These are phyloP conservation scores for Ascidia mentula DNA, from an alignment of 23 tunicate genomes.

Conservation along the genomic window DNA sequence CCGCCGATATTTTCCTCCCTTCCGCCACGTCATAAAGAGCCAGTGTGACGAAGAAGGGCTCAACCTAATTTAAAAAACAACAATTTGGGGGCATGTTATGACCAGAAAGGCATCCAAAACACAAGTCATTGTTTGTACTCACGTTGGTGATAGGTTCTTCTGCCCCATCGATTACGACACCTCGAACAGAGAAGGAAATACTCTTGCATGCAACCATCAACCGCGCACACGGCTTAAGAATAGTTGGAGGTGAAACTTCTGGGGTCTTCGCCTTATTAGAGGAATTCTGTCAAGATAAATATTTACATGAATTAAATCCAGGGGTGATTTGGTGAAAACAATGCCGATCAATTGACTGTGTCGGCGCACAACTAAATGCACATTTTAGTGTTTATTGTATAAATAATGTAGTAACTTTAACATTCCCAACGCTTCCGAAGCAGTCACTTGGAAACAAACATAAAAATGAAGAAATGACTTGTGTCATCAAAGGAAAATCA, in stretches of 20 bases:
- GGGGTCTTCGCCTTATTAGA: neutral
- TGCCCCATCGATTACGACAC: constrained; percentile 90
- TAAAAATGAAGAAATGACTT: too few relatives aligned
- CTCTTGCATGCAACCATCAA: constrained; percentile 73
- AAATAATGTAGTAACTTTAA: too few relatives aligned
- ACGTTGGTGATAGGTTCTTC: constrained; percentile 90
- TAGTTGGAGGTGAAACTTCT: constrained; percentile 41
- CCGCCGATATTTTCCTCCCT: constrained; percentile 88
- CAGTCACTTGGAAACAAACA: too few relatives aligned
- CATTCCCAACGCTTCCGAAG: too few relatives aligned
- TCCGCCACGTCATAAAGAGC: constrained; percentile 71
- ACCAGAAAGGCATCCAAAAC: neutral
- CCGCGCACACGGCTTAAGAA: constrained; percentile 31
- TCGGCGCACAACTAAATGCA: too few relatives aligned
- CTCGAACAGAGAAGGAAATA: constrained; percentile 63
- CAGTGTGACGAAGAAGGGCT: constrained; percentile 96
- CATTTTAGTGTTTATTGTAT: too few relatives aligned
- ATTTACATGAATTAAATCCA: too few relatives aligned
- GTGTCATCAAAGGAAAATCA: too few relatives aligned
- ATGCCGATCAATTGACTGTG: too few relatives aligned
- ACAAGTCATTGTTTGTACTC: constrained; percentile 17
- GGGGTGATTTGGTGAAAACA: too few relatives aligned
- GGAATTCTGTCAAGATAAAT: neutral
- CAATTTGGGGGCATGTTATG: neutral
- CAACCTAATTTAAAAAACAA: constrained; percentile 42